phyloP scores from a whole-genome alignment of 2,888 invertebrate species.

The Pterostichus madidus region DNA sequence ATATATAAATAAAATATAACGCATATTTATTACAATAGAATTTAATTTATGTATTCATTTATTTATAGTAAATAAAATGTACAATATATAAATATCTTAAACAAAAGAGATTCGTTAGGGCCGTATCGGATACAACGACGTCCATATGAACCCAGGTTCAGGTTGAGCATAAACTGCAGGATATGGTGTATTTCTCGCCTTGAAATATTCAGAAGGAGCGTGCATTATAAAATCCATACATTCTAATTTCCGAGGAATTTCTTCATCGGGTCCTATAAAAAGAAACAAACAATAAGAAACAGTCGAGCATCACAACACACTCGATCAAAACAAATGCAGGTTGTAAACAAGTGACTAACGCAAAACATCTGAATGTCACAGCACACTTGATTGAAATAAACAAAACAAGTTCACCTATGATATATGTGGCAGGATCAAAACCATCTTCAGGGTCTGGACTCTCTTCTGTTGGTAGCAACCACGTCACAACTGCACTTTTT shows the following conservation, averaged over 20 bases:
- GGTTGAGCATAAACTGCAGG: constrained; percentile 79
- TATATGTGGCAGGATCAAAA: constrained; percentile 93
- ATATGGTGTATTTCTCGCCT: constrained; percentile 87
- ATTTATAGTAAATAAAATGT: too few species aligned
- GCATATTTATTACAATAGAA: too few species aligned
- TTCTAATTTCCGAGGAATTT: constrained; percentile 90
- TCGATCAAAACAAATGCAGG: background rate
- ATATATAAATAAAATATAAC: too few species aligned
- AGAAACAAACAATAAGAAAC: constrained; percentile 13
- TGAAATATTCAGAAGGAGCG: constrained; percentile 94
- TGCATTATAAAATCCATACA: constrained; percentile 96
- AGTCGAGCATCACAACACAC: background rate
- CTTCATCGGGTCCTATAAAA: constrained; percentile 91
- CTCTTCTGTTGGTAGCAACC: constrained; percentile 92
- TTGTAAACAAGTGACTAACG: too few species aligned
- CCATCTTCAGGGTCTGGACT: constrained; percentile 88
- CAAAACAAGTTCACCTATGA: constrained; percentile 82
- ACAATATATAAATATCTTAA: too few species aligned
- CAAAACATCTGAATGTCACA: constrained; percentile 75
- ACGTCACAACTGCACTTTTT: constrained; percentile 94
- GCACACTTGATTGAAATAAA: too few species aligned
- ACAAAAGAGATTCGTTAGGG: background rate
- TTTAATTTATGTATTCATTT: too few species aligned
- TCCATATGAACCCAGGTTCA: constrained; percentile 83
- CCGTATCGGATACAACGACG: constrained; percentile 79